Percentiles rank a stretch among this genome's conserved stretches.
phyloP scores from a whole-genome alignment of 2,113 vertebrate species.

The Osmerus mordax region DNA sequence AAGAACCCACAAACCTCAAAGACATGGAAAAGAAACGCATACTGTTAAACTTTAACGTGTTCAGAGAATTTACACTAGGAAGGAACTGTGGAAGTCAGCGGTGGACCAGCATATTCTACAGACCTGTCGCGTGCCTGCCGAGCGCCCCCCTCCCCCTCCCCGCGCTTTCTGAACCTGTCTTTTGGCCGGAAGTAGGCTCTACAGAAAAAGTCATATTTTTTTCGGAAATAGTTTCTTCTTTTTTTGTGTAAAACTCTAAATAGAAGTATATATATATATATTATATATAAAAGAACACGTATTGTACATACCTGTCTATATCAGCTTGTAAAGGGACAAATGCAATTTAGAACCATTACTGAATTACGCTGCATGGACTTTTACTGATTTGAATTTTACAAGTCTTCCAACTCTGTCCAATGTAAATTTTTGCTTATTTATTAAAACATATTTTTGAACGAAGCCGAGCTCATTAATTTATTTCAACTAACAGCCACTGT shows the following conservation, averaged over 20 bases:
- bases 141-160: too few species aligned
- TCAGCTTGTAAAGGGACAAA: constrained; percentile 68
- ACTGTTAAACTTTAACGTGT: constrained; percentile 54
- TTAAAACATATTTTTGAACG: constrained; percentile 86
- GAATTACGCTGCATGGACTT: constrained; percentile 64
- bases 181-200: not conserved
- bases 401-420: constrained; percentile 68
- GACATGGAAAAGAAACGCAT: constrained; percentile 51
- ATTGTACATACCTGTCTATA: constrained; percentile 67
- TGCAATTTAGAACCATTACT: constrained; percentile 64
- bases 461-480: constrained; percentile 55
- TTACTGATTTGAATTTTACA: constrained; percentile 50
- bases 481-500: not conserved
- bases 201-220: constrained; percentile 9
- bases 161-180: too few species aligned
- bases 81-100: constrained; percentile 29
- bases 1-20: constrained; percentile 69
- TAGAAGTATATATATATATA: constrained; percentile 53
- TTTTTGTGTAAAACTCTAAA: constrained; percentile 61
- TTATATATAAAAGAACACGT: constrained; percentile 51
- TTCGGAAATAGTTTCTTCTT: constrained; percentile 36
- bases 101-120: constrained; percentile 8
- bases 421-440: constrained; percentile 94
- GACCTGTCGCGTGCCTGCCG: not conserved
- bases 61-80: constrained; percentile 32